Percentiles rank a stretch among this genome's conserved stretches.
Evolutionary conservation across 2,888 invertebrate species (phyloP).

Genomic region (Hedychridium roseum): DNA sequence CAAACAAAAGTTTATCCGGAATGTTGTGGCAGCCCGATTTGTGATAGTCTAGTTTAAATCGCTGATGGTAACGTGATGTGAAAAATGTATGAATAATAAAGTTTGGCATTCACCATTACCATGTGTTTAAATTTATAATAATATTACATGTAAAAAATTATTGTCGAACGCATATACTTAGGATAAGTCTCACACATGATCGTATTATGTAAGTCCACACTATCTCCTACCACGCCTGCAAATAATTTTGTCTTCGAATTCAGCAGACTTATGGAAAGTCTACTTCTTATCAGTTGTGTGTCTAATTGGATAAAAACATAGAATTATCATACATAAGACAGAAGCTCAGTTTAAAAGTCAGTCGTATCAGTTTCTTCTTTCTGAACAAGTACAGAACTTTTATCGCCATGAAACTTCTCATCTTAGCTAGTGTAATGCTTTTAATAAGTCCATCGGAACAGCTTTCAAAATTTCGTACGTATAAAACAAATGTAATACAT

Average conservation of each 20-base stretch:
- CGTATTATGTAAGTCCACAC: no score
- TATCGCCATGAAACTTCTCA: background rate
- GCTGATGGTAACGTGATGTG: no score
- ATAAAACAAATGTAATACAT: background rate
- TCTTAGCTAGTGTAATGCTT: background rate
- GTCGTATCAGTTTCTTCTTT: background rate
- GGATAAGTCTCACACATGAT: no score
- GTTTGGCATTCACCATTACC: no score
- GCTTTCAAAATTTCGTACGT: background rate
- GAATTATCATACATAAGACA: background rate
- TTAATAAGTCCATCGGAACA: background rate
- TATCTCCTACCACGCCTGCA: no score
- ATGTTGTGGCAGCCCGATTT: slow-evolving; percentile 8
- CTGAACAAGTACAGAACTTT: background rate
- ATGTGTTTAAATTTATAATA: no score
- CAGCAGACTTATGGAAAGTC: no score
- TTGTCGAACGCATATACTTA: no score
- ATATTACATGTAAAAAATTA: no score
- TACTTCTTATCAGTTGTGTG: background rate
- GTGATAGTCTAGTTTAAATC: no score
- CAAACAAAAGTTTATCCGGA: slow-evolving; percentile 7
- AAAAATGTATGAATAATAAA: no score
- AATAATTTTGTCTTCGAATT: no score
- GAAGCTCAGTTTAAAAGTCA: background rate
- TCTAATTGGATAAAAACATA: background rate